Evolutionary conservation across 2,888 invertebrate species (phyloP).

Genomic region (Ophion ventricosus): DNA sequence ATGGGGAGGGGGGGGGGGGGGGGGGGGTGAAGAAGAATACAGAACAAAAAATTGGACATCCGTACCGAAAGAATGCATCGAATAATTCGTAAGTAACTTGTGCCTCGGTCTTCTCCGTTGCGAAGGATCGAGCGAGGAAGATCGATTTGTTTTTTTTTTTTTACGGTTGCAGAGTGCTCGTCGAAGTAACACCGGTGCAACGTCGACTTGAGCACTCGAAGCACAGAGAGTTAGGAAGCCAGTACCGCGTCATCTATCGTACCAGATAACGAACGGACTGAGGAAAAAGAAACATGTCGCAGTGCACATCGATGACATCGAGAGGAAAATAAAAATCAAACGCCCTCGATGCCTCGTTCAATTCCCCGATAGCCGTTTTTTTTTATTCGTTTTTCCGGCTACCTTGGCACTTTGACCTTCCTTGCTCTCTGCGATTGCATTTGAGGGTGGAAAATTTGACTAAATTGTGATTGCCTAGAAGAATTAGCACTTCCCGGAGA

Average conservation of each 20-base stretch:
- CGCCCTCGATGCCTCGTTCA: background rate
- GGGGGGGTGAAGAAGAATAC: background rate
- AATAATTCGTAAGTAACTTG: conserved; percentile 59
- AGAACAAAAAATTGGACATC: conserved; percentile 20
- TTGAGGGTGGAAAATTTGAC: conserved; percentile 74
- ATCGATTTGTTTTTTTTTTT: conserved; percentile 66
- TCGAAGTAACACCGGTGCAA: conserved; percentile 73
- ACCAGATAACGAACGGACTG: conserved; percentile 27
- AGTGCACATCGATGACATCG: background rate
- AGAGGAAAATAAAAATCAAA: conserved; percentile 18
- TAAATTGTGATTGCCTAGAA: conserved; percentile 77
- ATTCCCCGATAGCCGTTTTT: background rate
- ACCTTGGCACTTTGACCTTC: conserved; percentile 50
- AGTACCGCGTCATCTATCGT: conserved; percentile 32
- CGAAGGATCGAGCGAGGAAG: conserved; percentile 70
- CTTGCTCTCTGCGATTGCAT: conserved; percentile 61
- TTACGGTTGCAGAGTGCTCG: conserved; percentile 75
- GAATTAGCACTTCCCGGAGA: conserved; percentile 65
- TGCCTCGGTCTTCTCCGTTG: conserved; percentile 17
- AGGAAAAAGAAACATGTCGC: background rate
- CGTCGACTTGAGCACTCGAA: conserved; percentile 78
- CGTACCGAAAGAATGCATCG: conserved; percentile 35
- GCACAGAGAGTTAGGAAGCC: conserved; percentile 65
- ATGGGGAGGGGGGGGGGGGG: no score
- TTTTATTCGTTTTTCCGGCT: conserved; percentile 40